Evolutionary conservation across 1,140 invertebrate species (phyloP), one percentile per base, ranked within the genome.

Genomic region (Nymphalis io): DNA sequence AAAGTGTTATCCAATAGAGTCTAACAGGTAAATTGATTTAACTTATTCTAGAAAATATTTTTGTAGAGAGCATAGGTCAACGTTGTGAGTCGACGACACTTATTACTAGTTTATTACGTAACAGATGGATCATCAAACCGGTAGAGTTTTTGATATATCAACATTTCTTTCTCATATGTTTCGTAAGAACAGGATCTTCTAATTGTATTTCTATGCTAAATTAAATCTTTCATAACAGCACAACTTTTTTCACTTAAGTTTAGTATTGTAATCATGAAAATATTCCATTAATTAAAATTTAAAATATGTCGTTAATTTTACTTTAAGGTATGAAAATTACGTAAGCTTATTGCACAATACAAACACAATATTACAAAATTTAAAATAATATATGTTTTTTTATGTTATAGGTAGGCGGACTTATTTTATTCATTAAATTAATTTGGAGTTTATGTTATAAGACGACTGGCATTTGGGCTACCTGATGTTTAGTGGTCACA

Each of bases 31-130:
- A 58, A 55, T 73, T 65, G 62, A 66, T 69, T 42, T 65, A 60
- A 44, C 66, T 46, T 42, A 68, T 64, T 73, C 72, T 69, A 60
- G 61, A 64, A 73, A 69, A 73, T 60, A 55, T 69, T 61, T 67
- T 68, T 46, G 33, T 65, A 57, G 62, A 73, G 66, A 69, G 55
- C 72, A 70, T 65, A 73, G 72, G 72, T 73, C 68, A 73, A 27
- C 53, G 40, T 48, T 62, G 55, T 42, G 58, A 65, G 64, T 18
- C 48, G 55, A 57, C 60, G 70, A 59, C 62, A 73, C 59, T 61
- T 69, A 58, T 61, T 70, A 67, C 72, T 63, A 68, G 63, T 70
- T 62, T 61, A 62, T 73, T 70, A 63, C 59, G 38, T 61, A 73
- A 73, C 67, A 42, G 62, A 70, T 46, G 60, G 62, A 70, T 73